These are phyloP conservation scores for Varanus salvator DNA, from an alignment of 2,113 vertebrate species.

Conservation along the genomic window DNA sequence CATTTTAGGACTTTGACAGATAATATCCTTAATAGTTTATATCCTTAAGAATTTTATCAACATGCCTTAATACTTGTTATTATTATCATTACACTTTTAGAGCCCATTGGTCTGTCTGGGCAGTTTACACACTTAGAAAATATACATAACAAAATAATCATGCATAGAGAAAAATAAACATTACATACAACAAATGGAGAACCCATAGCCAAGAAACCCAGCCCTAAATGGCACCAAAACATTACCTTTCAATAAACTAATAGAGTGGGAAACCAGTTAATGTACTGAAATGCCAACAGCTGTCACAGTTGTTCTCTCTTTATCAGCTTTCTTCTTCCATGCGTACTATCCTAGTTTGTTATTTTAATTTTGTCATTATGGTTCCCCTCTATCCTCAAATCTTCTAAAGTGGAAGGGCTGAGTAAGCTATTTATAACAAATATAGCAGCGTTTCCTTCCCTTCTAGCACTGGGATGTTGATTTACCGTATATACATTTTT, in stretches of 20 bases:
- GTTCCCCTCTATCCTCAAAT: neutral
- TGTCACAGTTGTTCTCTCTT: neutral
- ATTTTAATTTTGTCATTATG: neutral
- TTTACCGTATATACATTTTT: neutral
- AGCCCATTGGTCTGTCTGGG: too few relatives aligned
- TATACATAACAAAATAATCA: too few relatives aligned
- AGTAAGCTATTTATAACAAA: conserved; percentile 9
- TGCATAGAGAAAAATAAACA: too few relatives aligned
- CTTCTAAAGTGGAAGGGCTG: neutral
- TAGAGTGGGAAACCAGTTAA: neutral
- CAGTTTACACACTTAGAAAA: too few relatives aligned
- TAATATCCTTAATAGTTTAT: neutral
- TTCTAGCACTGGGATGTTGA: neutral
- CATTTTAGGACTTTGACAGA: neutral
- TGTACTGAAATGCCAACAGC: neutral
- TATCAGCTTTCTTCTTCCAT: neutral
- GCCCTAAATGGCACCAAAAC: too few relatives aligned
- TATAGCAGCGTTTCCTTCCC: neutral
- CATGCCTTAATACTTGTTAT: neutral
- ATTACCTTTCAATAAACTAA: neutral
- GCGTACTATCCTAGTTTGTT: neutral
- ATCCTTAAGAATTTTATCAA: neutral
- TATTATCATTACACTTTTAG: too few relatives aligned
- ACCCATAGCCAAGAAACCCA: too few relatives aligned
- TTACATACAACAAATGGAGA: too few relatives aligned